Conservation (phyloP, 37 sponge, comb jelly and placozoan genomes). For the Mnemiopsis leidyi region DNA sequence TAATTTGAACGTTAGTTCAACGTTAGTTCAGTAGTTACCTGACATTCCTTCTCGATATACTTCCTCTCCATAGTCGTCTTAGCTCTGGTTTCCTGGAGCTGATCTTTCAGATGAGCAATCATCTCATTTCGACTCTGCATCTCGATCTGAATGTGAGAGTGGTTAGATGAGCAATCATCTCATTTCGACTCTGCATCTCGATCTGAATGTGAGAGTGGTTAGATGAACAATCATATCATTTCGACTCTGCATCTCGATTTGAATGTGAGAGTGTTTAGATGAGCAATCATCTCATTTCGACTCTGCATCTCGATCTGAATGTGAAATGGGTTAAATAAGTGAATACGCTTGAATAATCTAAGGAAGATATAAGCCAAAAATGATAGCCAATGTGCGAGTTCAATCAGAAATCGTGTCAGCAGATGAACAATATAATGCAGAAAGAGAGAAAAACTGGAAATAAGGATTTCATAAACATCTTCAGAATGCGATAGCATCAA, state of each 20-base stretch:
- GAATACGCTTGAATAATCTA: too few species aligned
- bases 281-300: constrained; percentile 85
- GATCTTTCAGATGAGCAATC: constrained; percentile 90
- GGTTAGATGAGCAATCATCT: constrained; percentile 80
- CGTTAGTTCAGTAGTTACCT: too few species aligned
- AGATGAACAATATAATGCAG: too few species aligned
- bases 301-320: constrained; percentile 66
- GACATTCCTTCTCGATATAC: constrained; percentile 78
- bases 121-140: constrained; percentile 79
- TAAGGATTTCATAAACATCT: too few species aligned
- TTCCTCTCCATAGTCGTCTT: constrained; percentile 70
- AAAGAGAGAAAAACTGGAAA: too few species aligned
- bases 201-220: not conserved
- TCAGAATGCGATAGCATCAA: too few species aligned
- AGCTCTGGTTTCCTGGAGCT: constrained; percentile 70
- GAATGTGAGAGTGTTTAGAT: constrained; percentile 60
- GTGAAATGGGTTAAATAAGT: not conserved
- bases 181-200: constrained; percentile 74
- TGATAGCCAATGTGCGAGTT: too few species aligned
- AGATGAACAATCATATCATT: constrained; percentile 87
- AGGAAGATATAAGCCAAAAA: too few species aligned
- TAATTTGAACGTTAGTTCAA: too few species aligned
- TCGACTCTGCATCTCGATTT: constrained; percentile 68
- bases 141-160: not conserved
- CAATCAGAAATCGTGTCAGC: too few species aligned